Percentiles rank a stretch among this genome's conserved stretches.
phyloP scores from a whole-genome alignment of 2,797 vertebrate species.

The Ataeniobius toweri region DNA sequence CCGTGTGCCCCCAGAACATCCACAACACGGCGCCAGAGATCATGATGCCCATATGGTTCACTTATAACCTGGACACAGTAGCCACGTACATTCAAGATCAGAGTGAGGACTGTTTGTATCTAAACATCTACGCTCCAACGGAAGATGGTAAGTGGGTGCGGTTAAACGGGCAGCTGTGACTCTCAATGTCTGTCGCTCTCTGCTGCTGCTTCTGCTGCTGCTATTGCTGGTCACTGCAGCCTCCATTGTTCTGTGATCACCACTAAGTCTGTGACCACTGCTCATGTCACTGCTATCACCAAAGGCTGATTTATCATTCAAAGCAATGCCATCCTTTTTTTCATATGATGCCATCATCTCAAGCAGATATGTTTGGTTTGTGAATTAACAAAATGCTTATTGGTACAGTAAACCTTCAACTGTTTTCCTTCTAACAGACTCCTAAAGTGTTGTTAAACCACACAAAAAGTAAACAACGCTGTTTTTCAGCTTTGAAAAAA shows the following conservation, averaged over 20 bases:
- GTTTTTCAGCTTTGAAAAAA: constrained; percentile 44
- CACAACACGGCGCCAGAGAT: constrained; percentile 90
- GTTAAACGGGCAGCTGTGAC: constrained; percentile 25
- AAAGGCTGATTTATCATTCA: constrained; percentile 63
- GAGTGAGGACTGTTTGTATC: constrained; percentile 92
- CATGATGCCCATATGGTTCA: constrained; percentile 95
- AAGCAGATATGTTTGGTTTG: constrained; percentile 17
- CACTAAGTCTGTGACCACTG: constrained; percentile 47
- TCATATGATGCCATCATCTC: constrained; percentile 22
- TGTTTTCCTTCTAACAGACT: constrained; percentile 15
- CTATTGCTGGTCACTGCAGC: constrained; percentile 2
- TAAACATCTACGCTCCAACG: constrained; percentile 91
- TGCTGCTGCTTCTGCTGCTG: constrained; percentile 15
- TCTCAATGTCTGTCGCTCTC: constrained; percentile 32
- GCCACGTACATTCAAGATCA: constrained; percentile 92
- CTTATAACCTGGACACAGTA: constrained; percentile 91
- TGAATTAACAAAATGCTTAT: background rate
- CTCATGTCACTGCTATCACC: constrained; percentile 56
- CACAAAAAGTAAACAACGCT: constrained; percentile 15
- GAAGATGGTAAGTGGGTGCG: constrained; percentile 85
- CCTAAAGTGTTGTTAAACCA: constrained; percentile 19
- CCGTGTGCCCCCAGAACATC: constrained; percentile 92
- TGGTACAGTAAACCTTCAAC: background rate
- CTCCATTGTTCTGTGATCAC: constrained; percentile 36
- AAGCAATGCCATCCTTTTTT: constrained; percentile 40